Base-by-base conservation (phyloP, 2,797 vertebrate species). In the Pelobates cultripes region DNA sequence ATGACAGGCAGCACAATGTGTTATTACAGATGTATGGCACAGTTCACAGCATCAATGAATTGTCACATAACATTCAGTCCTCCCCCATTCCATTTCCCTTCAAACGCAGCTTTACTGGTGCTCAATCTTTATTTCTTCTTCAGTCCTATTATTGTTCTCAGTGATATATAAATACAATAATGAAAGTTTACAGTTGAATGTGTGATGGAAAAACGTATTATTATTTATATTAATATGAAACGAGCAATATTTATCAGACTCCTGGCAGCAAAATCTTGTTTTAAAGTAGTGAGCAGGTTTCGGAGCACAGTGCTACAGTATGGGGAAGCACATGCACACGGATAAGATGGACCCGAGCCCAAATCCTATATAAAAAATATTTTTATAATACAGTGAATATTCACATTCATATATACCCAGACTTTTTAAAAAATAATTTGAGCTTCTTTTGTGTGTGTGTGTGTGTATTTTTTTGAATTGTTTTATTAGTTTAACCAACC, bases 1-100 rank as follows among this genome's bases (percentile, higher is more conserved):
- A 94, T 92, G 94, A 93, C 90, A 94, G 94, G 94, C 90, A 89
- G 72, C 92, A 92, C 86, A 86, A 85, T 85, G 51, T 85, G 84
- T 86, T 85, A 75, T 81, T 84, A 79, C 82, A 84, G 82, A 84
- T 84, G 79, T 84, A 84, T 84, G 82, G 75, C 77, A 69, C 60
- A 79, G 82, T 79, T 84, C 77, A 84, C 55, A 84, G 72, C 66
- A 57, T 75, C 82, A 75, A 70, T 84, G 77, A 75, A 84, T 84
- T 84, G 78, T 84, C 78, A 69, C 77, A 84, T 84, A 79, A 84
- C 66, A 70, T 70, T 78, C 77, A 51, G 51, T 64, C 76, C 70
- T 76, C 57, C 82, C 72, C 77, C 77, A 75, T 67, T 70, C 66
- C 67, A 71, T 79, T 71, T 55, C 76, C 68, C 72, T 76, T 10